Evolutionary conservation across 2,888 invertebrate genomes (phyloP), one percentile per base, ranked within the genome.

Genomic region (Tryphoninae sp.): DNA sequence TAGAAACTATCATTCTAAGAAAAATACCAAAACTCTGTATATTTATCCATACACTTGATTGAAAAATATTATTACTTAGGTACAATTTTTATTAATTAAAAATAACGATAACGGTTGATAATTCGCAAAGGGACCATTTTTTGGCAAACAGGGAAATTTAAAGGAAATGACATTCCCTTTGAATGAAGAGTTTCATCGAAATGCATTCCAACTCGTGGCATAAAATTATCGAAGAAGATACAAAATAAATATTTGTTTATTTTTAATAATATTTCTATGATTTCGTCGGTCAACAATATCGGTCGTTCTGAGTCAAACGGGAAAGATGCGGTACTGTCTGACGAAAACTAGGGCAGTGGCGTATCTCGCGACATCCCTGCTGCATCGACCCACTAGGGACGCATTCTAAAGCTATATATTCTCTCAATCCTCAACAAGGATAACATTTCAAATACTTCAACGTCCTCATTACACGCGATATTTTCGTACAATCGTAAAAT

Each of bases 311-410:
- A 71, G 45, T 55, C 9, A 13, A 58, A 55, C 58, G 69, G n/a
- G 19, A 71, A 71, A 53, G 69, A 59, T 42, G 22, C 23, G 69
- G 11, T 33, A n/a, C 51, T 73, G 51, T 73, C 62, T 45, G 73
- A 23, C 16, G n/a, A 72, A 76, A 83, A 79, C 76, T 83, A 64
- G 83, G 83, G 76, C 83, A 81, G 68, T 78, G 6, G 33, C 73
- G 81, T 81, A 76, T 73, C 65, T 49, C 77, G 73, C 81, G 64
- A 81, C 76, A 80, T 81, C 83, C 76, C 55, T 65, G 61, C 67
- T 80, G 81, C 79, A 83, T 83, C 83, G 83, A 83, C 73, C 83
- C 73, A 69, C 40, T 33, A 72, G 49, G 73, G 51, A 13, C 16
- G n/a, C 65, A 73, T 81, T 76, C 76, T 73, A 64, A 76, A 61